Evolutionary conservation across 2,113 vertebrate species (phyloP).

Genomic region (Origma solitaria): DNA sequence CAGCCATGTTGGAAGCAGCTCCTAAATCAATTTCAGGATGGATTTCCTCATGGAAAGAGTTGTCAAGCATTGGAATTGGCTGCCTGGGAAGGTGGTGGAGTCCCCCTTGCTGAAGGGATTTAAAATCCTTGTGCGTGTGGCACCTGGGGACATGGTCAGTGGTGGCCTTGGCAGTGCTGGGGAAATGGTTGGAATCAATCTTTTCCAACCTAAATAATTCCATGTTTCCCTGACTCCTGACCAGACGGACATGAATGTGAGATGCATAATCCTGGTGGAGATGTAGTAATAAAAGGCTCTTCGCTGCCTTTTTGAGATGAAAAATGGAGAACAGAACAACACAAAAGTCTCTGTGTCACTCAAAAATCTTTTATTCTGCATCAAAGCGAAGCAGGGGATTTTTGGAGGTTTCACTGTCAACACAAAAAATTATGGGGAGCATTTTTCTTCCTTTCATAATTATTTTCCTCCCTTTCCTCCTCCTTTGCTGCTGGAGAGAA

Average conservation of each 20-base stretch:
- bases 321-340: neutral
- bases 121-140: neutral
- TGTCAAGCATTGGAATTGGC: neutral
- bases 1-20: neutral
- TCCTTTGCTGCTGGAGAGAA: neutral
- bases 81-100: neutral
- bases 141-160: neutral
- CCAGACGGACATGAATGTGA: neutral
- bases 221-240: neutral
- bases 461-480: neutral
- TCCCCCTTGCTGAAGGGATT: neutral
- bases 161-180: neutral
- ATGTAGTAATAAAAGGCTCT: neutral
- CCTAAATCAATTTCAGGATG: neutral
- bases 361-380: neutral
- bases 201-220: neutral
- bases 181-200: neutral
- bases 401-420: neutral
- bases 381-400: constrained; percentile 14
- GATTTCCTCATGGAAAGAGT: neutral
- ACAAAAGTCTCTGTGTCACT: neutral
- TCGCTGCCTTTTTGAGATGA: neutral
- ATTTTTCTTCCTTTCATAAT: neutral
- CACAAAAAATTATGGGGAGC: neutral
- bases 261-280: neutral